phyloP scores from a whole-genome alignment of 2,797 vertebrate genomes.

The Arctocebus calabarensis region DNA sequence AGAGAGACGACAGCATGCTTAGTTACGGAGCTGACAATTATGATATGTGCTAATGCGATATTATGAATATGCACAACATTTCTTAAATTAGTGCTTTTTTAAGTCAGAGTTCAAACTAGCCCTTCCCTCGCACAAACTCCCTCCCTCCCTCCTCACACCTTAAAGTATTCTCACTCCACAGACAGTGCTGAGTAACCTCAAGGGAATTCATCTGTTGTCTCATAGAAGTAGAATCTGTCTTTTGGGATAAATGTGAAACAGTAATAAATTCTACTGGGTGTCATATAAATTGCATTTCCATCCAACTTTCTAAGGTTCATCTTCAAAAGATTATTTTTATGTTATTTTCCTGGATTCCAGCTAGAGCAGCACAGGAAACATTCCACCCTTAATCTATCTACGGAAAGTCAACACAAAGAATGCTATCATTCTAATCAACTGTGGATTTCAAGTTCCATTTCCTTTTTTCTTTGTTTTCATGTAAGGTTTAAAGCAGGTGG shows the following conservation, averaged over 20 bases:
- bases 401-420: background rate
- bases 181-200: slow-evolving; percentile 72
- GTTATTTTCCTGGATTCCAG: slow-evolving; percentile 67
- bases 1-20: slow-evolving; percentile 74
- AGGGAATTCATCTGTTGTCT: slow-evolving; percentile 77
- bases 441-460: background rate
- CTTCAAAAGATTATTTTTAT: slow-evolving; percentile 55
- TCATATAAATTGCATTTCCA: slow-evolving; percentile 60
- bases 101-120: slow-evolving; percentile 58
- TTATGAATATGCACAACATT: slow-evolving; percentile 83
- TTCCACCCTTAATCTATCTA: background rate
- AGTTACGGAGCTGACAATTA: slow-evolving; percentile 76
- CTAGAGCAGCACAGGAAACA: slow-evolving; percentile 31
- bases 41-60: slow-evolving; percentile 72
- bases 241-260: slow-evolving; percentile 66
- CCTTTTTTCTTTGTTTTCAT: background rate
- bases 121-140: slow-evolving; percentile 54
- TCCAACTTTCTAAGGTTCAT: slow-evolving; percentile 69
- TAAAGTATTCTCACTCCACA: slow-evolving; percentile 44
- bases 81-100: slow-evolving; percentile 70
- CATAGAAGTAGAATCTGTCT: slow-evolving; percentile 60
- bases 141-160: slow-evolving; percentile 34
- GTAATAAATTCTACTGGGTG: slow-evolving; percentile 77
- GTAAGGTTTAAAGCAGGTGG: background rate
- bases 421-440: background rate